Percentiles rank a stretch among this genome's conserved stretches.
Conservation (phyloP, 2,113 vertebrate species). For the Scopus umbretta region DNA sequence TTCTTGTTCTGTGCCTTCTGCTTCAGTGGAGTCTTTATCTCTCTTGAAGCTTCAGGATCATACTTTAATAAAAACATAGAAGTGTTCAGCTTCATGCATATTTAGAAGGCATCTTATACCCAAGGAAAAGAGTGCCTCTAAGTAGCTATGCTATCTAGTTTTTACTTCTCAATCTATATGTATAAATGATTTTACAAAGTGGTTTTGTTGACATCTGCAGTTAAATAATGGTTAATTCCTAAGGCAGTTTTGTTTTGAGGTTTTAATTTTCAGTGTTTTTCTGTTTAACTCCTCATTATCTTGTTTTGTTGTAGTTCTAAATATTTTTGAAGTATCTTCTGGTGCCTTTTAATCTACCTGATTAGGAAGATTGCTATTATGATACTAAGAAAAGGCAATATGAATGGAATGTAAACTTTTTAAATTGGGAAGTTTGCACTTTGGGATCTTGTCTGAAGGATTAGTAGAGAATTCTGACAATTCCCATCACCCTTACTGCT, state of each 20-base stretch:
- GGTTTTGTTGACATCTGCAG: neutral
- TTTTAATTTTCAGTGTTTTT: neutral
- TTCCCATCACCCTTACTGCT: neutral
- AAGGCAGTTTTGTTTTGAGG: neutral
- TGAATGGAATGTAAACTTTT: neutral
- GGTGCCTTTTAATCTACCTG: neutral
- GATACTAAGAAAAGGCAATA: neutral
- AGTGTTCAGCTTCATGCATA: neutral
- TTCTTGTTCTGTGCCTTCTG: neutral
- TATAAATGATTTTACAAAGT: neutral
- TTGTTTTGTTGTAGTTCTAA: neutral
- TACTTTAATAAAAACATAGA: neutral
- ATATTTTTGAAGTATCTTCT: neutral
- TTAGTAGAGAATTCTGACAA: neutral
- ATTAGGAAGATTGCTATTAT: neutral
- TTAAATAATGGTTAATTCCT: neutral
- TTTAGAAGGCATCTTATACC: neutral
- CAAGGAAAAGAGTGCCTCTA: neutral
- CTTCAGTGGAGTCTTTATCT: neutral
- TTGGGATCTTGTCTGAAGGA: neutral
- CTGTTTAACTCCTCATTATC: neutral
- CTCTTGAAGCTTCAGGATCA: neutral
- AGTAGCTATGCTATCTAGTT: neutral
- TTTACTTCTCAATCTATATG: neutral
- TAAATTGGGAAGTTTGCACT: neutral